Conservation (phyloP, 35 echinoderm and acorn worm species). For the Antedon bifida region DNA sequence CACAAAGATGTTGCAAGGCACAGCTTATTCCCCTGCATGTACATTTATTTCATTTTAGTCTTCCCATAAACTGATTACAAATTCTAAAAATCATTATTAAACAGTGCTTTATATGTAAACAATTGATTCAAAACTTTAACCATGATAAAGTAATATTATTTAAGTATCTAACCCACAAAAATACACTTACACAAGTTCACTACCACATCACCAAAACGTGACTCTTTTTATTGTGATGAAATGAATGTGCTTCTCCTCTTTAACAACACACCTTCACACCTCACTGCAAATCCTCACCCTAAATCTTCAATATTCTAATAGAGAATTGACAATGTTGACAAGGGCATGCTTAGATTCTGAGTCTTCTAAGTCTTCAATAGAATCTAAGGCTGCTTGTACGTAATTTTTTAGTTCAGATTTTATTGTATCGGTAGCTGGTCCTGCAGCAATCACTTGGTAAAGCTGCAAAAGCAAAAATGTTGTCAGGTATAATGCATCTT, state of each 20-base stretch:
- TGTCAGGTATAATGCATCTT: neutral
- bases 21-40: no score
- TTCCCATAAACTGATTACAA: no score
- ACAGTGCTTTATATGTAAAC: no score
- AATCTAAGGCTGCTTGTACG: slow-evolving; percentile 27
- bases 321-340: slow-evolving; percentile 53
- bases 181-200: no score
- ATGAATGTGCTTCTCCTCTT: slow-evolving; percentile 10
- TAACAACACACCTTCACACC: neutral
- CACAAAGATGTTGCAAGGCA: no score
- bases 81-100: no score
- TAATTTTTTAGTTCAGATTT: slow-evolving; percentile 39
- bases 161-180: no score
- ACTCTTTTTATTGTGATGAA: neutral
- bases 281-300: neutral
- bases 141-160: no score
- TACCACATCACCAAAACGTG: no score
- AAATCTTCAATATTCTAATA: no score
- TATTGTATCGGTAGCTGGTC: slow-evolving; percentile 31
- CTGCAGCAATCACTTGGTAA: slow-evolving; percentile 6
- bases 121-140: no score
- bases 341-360: slow-evolving; percentile 47
- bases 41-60: no score
- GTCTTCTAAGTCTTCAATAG: slow-evolving; percentile 23
- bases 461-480: slow-evolving; percentile 30